Conservation (phyloP, 2,113 vertebrate genomes). For the Glaucomys volans region DNA sequence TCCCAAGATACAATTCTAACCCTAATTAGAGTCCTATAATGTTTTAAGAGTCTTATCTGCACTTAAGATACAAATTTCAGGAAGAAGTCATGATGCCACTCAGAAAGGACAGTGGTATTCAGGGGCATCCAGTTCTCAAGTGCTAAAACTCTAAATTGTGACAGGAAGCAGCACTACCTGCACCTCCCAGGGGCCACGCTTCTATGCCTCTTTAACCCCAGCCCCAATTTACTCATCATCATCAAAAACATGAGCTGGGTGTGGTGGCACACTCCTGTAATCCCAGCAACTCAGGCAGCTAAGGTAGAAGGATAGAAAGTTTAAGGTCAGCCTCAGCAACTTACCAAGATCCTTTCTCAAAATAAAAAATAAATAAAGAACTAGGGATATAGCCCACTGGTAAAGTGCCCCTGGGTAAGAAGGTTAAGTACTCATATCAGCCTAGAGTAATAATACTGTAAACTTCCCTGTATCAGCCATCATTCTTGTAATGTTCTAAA, state of each 20-base stretch:
- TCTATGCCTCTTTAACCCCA: not conserved
- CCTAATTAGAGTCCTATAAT: not conserved
- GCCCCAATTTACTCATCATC: not conserved
- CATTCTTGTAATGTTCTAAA: not conserved
- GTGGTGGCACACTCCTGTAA: too few relatives aligned
- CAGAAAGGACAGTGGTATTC: not conserved
- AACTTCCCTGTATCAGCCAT: not conserved
- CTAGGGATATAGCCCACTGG: too few relatives aligned
- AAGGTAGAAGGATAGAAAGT: too few relatives aligned
- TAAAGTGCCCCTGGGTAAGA: too few relatives aligned
- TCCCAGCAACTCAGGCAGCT: too few relatives aligned
- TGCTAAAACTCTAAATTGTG: accelerated
- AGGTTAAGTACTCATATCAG: not conserved
- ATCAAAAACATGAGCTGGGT: not conserved
- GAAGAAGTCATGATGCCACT: not conserved
- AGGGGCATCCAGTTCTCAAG: not conserved
- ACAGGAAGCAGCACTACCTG: not conserved
- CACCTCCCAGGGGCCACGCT: not conserved
- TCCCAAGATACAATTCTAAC: not conserved
- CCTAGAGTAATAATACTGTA: not conserved
- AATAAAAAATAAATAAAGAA: too few relatives aligned
- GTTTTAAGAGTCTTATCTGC: not conserved
- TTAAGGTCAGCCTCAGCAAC: too few relatives aligned
- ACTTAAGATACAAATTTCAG: not conserved
- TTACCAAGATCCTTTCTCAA: too few relatives aligned